phyloP scores from a whole-genome alignment of 2,888 invertebrate species.

The Cerceris ruficornis region DNA sequence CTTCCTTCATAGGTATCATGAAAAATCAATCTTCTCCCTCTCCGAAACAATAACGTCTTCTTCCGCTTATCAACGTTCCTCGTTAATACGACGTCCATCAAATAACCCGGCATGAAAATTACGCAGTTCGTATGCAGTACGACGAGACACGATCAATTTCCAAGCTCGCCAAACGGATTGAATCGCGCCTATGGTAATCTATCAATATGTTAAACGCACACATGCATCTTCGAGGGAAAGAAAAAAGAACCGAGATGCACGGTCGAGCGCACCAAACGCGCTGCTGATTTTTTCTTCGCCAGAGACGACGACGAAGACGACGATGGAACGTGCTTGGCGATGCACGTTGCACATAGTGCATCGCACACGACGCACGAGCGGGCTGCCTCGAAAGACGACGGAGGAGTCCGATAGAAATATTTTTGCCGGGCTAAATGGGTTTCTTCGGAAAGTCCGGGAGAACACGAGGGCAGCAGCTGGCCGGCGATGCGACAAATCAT shows the following conservation, averaged over 20 bases:
- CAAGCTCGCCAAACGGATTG: too few relatives aligned
- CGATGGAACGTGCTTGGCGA: slow-evolving; percentile 31
- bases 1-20: not conserved
- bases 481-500: slow-evolving; percentile 78
- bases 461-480: slow-evolving; percentile 76
- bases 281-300: slow-evolving; percentile 21
- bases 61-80: too few relatives aligned
- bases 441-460: slow-evolving; percentile 59
- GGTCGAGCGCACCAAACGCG: slow-evolving; percentile 8
- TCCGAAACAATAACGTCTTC: too few relatives aligned
- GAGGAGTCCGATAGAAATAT: slow-evolving; percentile 54
- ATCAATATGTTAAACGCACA: slow-evolving; percentile 16
- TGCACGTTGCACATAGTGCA: slow-evolving; percentile 24
- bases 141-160: too few relatives aligned
- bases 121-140: too few relatives aligned
- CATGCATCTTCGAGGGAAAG: slow-evolving; percentile 19
- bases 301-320: not conserved
- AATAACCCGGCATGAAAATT: too few relatives aligned
- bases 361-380: slow-evolving; percentile 35
- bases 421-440: slow-evolving; percentile 60
- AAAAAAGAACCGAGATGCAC: slow-evolving; percentile 11
- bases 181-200: not conserved
- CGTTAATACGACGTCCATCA: too few relatives aligned
- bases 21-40: not conserved
- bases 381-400: slow-evolving; percentile 28